Percentiles rank a stretch among this genome's conserved stretches.
phyloP scores from a whole-genome alignment of 2,888 invertebrate genomes.

The Melanostoma scalare region DNA sequence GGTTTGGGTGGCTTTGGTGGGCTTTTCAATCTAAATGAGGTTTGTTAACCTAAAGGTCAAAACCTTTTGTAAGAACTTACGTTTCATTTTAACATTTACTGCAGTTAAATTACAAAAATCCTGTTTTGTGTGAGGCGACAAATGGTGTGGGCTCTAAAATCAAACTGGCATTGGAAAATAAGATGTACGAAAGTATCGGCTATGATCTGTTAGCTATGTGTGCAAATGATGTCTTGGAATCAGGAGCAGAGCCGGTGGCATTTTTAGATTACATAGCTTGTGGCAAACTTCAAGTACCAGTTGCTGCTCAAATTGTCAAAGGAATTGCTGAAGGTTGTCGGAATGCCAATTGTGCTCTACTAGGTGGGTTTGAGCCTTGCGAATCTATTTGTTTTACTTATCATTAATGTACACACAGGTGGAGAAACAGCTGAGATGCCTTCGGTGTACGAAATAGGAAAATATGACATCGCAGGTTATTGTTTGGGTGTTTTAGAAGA shows the following conservation, averaged over 20 bases:
- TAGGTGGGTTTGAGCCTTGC: conserved; percentile 84
- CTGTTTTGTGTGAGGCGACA: conserved; percentile 95
- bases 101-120: conserved; percentile 85
- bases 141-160: conserved; percentile 99
- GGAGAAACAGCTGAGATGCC: conserved; percentile 99
- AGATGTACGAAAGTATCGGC: conserved; percentile 92
- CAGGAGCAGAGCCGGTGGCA: conserved; percentile 97
- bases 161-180: conserved; percentile 91
- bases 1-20: conserved; percentile 96
- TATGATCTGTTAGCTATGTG: conserved; percentile 99
- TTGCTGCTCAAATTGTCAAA: conserved; percentile 90
- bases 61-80: neutral
- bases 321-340: conserved; percentile 95
- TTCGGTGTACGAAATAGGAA: conserved; percentile 92
- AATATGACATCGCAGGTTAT: conserved; percentile 98
- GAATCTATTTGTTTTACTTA: neutral
- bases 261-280: conserved; percentile 99
- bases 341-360: conserved; percentile 92
- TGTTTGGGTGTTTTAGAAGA: conserved; percentile 96
- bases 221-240: conserved; percentile 97
- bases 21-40: conserved; percentile 91
- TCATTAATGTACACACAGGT: conserved; percentile 77
- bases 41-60: conserved; percentile 74
- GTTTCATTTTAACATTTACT: conserved; percentile 23
- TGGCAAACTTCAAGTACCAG: conserved; percentile 90